Evolutionary conservation across 2,888 invertebrate species (phyloP).

Genomic region (Eupsilia transversa): DNA sequence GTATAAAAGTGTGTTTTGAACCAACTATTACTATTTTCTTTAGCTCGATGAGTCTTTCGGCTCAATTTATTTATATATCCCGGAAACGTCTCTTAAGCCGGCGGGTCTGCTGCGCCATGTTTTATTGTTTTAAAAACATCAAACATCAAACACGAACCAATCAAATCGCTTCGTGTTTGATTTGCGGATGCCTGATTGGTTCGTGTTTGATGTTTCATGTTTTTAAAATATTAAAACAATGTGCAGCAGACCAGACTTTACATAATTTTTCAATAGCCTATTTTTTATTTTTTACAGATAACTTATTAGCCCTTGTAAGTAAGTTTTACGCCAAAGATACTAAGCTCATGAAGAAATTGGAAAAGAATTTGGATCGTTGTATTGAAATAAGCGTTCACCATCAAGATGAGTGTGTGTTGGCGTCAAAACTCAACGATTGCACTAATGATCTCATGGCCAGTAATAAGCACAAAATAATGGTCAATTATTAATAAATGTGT

Average conservation of each 20-base stretch:
- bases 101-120: no score
- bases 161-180: no score
- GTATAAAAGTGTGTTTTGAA: background rate
- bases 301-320: conserved; percentile 79
- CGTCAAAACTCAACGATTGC: conserved; percentile 83
- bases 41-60: no score
- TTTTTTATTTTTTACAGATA: conserved; percentile 70
- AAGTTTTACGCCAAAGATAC: conserved; percentile 86
- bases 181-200: no score
- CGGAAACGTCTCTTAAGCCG: no score
- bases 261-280: no score
- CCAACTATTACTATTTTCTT: background rate
- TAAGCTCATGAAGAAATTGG: conserved; percentile 84
- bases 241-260: no score
- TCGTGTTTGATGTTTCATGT: no score
- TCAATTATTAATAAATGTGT: conserved; percentile 76
- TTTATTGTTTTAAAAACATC: no score
- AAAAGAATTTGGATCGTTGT: conserved; percentile 84
- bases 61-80: no score
- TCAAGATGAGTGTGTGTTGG: conserved; percentile 81
- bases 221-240: no score
- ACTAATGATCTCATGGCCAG: conserved; percentile 85
- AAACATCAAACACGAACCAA: no score
- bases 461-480: conserved; percentile 81
- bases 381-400: conserved; percentile 77